Evolutionary conservation across 2,113 vertebrate genomes (phyloP).

Genomic region (Ceratotherium simum): DNA sequence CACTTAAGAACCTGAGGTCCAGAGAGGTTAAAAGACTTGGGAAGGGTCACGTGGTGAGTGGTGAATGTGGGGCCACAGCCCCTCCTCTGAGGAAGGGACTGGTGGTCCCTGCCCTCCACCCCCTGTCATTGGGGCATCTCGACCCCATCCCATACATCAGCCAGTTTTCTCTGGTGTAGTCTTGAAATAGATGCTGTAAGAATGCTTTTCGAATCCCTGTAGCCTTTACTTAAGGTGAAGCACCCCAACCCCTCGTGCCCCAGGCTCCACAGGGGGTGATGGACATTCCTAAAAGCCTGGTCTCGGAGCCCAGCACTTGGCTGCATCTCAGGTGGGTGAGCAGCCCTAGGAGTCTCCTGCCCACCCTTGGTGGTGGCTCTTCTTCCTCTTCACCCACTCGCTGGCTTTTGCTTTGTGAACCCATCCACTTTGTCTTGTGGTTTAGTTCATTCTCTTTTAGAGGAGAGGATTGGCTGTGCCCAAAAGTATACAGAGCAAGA

Average conservation of each 20-base stretch:
- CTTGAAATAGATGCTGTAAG: background rate
- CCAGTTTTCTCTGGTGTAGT: background rate
- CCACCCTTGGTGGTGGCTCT: fast-evolving
- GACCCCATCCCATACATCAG: background rate
- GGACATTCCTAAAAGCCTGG: background rate
- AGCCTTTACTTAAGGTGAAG: background rate
- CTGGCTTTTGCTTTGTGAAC: background rate
- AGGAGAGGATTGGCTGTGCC: background rate
- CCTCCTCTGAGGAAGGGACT: background rate
- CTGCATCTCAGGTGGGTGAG: background rate
- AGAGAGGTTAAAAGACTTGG: background rate
- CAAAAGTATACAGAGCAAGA: background rate
- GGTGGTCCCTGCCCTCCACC: background rate
- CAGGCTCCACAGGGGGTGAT: background rate
- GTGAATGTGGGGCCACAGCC: too few species aligned
- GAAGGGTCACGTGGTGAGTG: background rate
- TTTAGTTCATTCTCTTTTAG: background rate
- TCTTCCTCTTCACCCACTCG: background rate
- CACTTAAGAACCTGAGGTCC: background rate
- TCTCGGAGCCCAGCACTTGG: background rate
- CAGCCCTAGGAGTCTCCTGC: background rate
- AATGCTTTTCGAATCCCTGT: background rate
- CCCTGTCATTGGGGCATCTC: too few species aligned
- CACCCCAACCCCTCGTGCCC: fast-evolving
- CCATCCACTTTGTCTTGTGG: background rate